Conservation (phyloP, 2,797 vertebrate species). For the Pseudocheirus occidentalis region DNA sequence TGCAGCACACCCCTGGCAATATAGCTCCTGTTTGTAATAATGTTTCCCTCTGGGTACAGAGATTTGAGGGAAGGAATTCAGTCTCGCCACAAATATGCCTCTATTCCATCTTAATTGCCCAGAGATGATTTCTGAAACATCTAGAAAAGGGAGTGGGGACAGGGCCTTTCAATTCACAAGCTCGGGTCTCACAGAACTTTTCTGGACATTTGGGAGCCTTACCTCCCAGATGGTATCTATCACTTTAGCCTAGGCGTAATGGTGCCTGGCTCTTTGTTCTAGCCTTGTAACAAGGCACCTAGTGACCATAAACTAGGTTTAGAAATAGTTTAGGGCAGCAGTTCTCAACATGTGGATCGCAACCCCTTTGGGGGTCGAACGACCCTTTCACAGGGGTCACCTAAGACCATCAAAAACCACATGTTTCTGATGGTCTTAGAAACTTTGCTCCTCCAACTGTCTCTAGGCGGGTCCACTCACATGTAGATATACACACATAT, state of each 20-base stretch:
- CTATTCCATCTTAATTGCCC: not conserved
- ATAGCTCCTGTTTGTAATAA: not conserved
- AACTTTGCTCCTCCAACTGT: too few relatives aligned
- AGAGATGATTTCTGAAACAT: not conserved
- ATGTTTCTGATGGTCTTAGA: too few relatives aligned
- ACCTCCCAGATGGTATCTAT: not conserved
- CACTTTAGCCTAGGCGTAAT: not conserved
- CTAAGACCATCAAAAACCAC: too few relatives aligned
- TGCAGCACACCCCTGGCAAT: not conserved
- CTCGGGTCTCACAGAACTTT: not conserved
- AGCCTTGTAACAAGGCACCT: conserved; percentile 7
- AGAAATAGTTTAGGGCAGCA: conserved; percentile 34
- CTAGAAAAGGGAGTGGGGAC: not conserved
- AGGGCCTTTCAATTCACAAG: not conserved
- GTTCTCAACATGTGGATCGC: too few relatives aligned
- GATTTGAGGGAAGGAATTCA: not conserved
- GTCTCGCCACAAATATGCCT: not conserved
- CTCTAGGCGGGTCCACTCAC: too few relatives aligned
- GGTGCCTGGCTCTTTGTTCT: not conserved
- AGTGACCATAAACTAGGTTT: not conserved
- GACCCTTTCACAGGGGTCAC: too few relatives aligned
- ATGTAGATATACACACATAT: too few relatives aligned
- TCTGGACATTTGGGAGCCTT: not conserved
- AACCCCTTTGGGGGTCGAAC: too few relatives aligned
- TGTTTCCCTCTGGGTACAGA: not conserved